Base-by-base conservation (phyloP, 2,113 vertebrate genomes). In the Mionectes macconnelli region DNA sequence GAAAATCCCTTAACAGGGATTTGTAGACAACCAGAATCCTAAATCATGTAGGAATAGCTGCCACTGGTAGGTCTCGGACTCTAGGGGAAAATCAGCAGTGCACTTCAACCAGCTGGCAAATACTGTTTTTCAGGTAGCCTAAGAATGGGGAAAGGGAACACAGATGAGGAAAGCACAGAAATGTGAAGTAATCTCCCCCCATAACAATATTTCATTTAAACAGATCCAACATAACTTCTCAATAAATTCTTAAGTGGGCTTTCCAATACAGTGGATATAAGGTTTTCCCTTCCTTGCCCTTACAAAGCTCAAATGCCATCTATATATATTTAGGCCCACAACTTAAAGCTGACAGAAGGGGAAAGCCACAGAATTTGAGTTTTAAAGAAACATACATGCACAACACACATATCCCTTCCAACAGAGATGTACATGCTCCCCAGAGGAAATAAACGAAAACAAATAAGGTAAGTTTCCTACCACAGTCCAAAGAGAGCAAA, bases 351-450 rank as follows among this genome's bases (percentile, higher is more conserved):
- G 33, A 23, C 12, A 2, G 25, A 33, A 47, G 1, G 7, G 11
- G 5, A 82, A 87, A 91, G 49, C 19, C 11, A 45, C 4, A 13
- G 55, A 91, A 83, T 9, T 22, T 40, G 17, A 8, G 50, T 79
- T 82, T 75, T 68, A 68, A 6, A 80, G 37, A 80, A 92, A 62
- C 14, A 23, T 12, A 55, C 2, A 27, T 0, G 2, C 14, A 27
- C 27, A 76, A 62, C 10, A 53, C 2, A 19, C 3, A 16, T 3
- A 28, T 47, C 11, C 27, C 17, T 67, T 83, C 56, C 52, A 47
- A 15, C 0, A 53, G 6, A 11, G 7, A 14, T 14, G 27, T 16
- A 5, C 24, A 3, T 4, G 4, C 8, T 50, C 19, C 39, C 23
- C 25, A 37, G 5, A 57, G 6, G 19, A 90, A 63, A 55, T 7